Evolutionary conservation across 1,140 invertebrate species (phyloP).

Genomic region (Danaus melanippus): DNA sequence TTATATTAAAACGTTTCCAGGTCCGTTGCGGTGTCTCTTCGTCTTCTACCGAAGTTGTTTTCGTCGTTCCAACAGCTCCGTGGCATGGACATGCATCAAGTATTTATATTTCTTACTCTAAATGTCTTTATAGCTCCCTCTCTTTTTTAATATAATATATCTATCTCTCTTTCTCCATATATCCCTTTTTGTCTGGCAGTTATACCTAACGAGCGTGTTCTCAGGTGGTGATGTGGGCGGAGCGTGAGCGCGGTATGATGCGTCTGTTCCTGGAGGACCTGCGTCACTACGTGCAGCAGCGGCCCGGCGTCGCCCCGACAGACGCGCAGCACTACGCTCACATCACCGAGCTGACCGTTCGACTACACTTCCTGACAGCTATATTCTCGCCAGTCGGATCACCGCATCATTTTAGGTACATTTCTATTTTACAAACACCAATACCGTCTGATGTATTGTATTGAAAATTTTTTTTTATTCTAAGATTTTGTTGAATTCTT

Average conservation of each 20-base stretch:
- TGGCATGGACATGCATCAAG: conserved; percentile 84
- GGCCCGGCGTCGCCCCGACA: conserved; percentile 11
- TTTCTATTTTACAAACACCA: conserved; percentile 14
- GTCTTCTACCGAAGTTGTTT: conserved; percentile 90
- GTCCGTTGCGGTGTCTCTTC: conserved; percentile 90
- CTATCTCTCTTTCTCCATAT: too few species aligned
- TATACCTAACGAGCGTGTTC: background rate
- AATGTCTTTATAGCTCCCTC: too few species aligned
- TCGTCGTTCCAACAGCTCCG: conserved; percentile 92
- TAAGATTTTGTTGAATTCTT: too few species aligned
- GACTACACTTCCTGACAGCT: conserved; percentile 92
- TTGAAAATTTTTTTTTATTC: too few species aligned
- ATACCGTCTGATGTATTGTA: background rate
- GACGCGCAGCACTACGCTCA: conserved; percentile 80
- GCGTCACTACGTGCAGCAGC: conserved; percentile 73
- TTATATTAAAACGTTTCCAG: conserved; percentile 48
- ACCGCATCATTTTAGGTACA: conserved; percentile 85
- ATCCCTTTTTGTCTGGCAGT: too few species aligned
- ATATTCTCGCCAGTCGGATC: conserved; percentile 93
- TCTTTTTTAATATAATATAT: too few species aligned
- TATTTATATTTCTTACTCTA: conserved; percentile 12
- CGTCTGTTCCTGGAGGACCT: conserved; percentile 91
- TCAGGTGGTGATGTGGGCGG: conserved; percentile 88
- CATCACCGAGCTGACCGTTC: conserved; percentile 91
- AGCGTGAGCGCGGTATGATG: conserved; percentile 92